A percentile compares a stretch with the other conserved stretches of the same genome.
Conservation (phyloP, 1,140 invertebrate genomes). For the Bicyclus anynana region DNA sequence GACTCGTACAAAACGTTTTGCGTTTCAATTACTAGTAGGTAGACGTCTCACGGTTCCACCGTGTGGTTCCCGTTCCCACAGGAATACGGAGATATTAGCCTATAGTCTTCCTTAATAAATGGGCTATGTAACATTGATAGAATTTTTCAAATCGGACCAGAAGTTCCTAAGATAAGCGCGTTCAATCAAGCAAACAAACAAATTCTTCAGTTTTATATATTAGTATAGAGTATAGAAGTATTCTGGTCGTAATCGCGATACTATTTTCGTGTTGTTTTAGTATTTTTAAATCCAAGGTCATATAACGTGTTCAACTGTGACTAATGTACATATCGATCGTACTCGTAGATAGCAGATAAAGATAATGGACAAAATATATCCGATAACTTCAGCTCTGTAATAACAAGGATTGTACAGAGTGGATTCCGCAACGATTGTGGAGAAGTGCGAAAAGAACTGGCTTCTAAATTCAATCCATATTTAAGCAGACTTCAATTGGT, state of each 20-base stretch:
- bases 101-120: no score
- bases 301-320: conserved; percentile 17
- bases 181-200: no score
- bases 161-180: no score
- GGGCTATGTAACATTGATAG: no score
- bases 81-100: no score
- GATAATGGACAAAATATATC: conserved; percentile 43
- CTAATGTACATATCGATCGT: conserved; percentile 48
- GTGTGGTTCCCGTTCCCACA: no score
- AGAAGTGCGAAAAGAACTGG: conserved; percentile 10
- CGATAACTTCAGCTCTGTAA: conserved; percentile 45
- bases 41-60: no score
- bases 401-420: conserved; percentile 35
- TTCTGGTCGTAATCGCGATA: not conserved
- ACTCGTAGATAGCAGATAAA: conserved; percentile 49
- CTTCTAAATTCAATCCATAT: not conserved
- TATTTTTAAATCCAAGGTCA: conserved; percentile 11
- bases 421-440: conserved; percentile 23
- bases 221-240: not conserved
- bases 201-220: not conserved
- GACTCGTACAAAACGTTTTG: no score
- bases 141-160: no score
- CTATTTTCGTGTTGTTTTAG: conserved; percentile 3
- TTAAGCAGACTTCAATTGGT: no score
- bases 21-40: no score